These are phyloP conservation scores for Phymanthus crucifer DNA, from an alignment of 92 coral and sea anemone species.

Conservation along the genomic window DNA sequence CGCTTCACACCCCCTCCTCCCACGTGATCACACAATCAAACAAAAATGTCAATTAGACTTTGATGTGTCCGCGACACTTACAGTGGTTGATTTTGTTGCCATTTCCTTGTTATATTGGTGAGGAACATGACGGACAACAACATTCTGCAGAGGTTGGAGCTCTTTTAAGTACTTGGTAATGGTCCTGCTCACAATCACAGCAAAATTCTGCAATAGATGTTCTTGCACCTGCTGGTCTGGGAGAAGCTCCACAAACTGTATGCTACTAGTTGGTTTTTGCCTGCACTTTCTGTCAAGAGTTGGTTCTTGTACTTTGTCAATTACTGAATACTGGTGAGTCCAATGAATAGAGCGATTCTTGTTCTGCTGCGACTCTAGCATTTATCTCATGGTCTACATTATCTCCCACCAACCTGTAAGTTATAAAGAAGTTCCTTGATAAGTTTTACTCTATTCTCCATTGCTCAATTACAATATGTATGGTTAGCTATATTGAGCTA, in stretches of 20 bases:
- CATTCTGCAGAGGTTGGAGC: slow-evolving; percentile 28
- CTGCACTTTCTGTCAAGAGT: slow-evolving; percentile 1
- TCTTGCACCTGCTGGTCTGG: slow-evolving; percentile 50
- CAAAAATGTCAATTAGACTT: too few species aligned
- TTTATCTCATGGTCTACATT: slow-evolving; percentile 46
- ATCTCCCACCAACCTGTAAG: slow-evolving; percentile 48
- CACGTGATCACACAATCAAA: too few species aligned
- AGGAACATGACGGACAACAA: slow-evolving; percentile 55
- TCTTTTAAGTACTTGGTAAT: slow-evolving; percentile 42
- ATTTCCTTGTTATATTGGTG: slow-evolving; percentile 46
- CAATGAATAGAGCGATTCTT: slow-evolving; percentile 46
- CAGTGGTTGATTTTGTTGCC: slow-evolving; percentile 38
- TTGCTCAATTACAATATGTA: background rate
- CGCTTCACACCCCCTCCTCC: too few species aligned
- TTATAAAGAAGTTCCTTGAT: too few species aligned
- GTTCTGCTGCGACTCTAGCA: slow-evolving; percentile 38
- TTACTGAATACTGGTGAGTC: slow-evolving; percentile 63
- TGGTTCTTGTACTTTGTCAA: slow-evolving; percentile 32
- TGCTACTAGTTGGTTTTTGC: slow-evolving; percentile 28
- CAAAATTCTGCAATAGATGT: slow-evolving; percentile 48
- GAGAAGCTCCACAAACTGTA: slow-evolving; percentile 48
- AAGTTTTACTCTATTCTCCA: background rate
- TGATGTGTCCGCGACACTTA: too few species aligned
- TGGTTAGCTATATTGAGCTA: too few species aligned
- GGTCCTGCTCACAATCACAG: slow-evolving; percentile 50